Conservation (phyloP, 2,888 invertebrate species). For the Folsomia candida region DNA sequence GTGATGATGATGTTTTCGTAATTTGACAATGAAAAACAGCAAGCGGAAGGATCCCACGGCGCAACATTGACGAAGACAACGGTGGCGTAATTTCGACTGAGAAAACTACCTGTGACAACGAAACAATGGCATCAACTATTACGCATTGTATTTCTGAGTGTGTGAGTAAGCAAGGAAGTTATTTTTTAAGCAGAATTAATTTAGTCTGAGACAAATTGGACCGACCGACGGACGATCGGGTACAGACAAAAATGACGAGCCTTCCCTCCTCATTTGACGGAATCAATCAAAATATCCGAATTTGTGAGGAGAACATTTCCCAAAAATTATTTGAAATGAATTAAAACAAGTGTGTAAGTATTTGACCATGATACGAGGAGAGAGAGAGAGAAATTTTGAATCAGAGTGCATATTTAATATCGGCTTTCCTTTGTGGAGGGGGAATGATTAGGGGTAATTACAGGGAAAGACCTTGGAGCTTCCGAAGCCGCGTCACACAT, state of each 20-base stretch:
- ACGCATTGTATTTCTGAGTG: too few species aligned
- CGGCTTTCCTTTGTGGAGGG: constrained; percentile 52
- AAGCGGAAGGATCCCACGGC: constrained; percentile 11
- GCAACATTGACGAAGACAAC: neutral
- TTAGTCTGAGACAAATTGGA: too few species aligned
- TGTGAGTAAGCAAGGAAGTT: too few species aligned
- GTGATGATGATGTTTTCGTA: constrained; percentile 14
- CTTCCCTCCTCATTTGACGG: neutral
- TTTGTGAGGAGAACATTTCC: neutral
- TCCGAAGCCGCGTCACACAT: constrained; percentile 51
- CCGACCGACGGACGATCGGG: too few species aligned
- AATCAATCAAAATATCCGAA: neutral
- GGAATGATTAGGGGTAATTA: constrained; percentile 52
- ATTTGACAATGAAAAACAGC: constrained; percentile 11
- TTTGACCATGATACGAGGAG: neutral
- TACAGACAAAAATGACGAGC: too few species aligned
- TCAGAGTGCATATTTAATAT: constrained; percentile 41
- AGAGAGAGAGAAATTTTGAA: constrained; percentile 7
- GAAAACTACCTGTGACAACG: neutral
- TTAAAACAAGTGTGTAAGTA: neutral
- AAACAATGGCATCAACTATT: neutral
- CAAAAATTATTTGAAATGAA: neutral
- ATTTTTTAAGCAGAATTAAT: too few species aligned
- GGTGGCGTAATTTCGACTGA: neutral
- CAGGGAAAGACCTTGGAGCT: constrained; percentile 52